Conservation (phyloP, 92 coral and sea anemone species). For the Phenganax stokvisi region DNA sequence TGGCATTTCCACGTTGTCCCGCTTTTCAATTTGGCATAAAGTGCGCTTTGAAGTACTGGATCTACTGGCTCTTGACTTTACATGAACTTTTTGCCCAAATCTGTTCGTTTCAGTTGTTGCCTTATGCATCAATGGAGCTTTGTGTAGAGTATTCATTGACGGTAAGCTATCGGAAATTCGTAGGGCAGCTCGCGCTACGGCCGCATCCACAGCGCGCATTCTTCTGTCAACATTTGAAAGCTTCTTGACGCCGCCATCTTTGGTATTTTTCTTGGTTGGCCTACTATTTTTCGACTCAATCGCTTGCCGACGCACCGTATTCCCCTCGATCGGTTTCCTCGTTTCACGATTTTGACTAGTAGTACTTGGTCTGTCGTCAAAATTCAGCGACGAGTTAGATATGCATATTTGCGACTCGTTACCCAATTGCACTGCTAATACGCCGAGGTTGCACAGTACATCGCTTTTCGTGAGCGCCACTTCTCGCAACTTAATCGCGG, state of each 20-base stretch:
- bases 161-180: slow-evolving; percentile 16
- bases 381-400: slow-evolving; percentile 14
- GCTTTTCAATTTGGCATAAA: background rate
- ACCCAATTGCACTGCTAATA: slow-evolving; percentile 30
- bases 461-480: slow-evolving; percentile 29
- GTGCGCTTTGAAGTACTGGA: background rate
- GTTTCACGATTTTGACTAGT: background rate
- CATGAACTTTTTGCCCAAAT: background rate
- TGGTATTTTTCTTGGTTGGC: background rate
- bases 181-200: slow-evolving; percentile 26
- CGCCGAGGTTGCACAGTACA: slow-evolving; percentile 19
- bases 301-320: background rate
- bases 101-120: background rate
- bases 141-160: slow-evolving; percentile 9
- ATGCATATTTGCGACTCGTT: slow-evolving; percentile 38
- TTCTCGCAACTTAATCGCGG: slow-evolving; percentile 33
- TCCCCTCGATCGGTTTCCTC: background rate
- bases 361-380: background rate
- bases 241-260: background rate
- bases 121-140: background rate
- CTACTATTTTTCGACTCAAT: background rate
- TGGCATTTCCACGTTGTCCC: too few species aligned
- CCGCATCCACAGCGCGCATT: slow-evolving; percentile 19
- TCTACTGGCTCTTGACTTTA: background rate
- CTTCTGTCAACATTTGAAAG: slow-evolving; percentile 33